phyloP scores from a whole-genome alignment of 2,797 vertebrate genomes.

The Cryptoblepharus egeriae region DNA sequence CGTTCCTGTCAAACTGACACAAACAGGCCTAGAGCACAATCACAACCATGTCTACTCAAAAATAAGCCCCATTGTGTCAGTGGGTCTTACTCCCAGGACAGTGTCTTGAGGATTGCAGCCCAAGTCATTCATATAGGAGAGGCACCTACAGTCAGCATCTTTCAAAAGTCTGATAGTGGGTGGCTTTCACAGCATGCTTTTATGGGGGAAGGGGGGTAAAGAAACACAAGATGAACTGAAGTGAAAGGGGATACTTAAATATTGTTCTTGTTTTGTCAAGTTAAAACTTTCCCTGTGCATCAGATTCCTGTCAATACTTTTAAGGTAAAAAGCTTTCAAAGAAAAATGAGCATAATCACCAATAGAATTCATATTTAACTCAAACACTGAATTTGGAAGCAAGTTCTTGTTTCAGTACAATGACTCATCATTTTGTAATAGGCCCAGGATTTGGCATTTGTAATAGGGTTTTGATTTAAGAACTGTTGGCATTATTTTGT shows the following conservation, averaged over 20 bases:
- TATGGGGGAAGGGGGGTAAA: too few relatives aligned
- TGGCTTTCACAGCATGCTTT: neutral
- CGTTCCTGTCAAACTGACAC: too few relatives aligned
- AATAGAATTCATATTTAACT: conserved; percentile 40
- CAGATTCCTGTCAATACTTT: neutral
- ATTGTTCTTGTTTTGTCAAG: neutral
- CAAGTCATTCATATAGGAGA: neutral
- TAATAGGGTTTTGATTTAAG: conserved; percentile 60
- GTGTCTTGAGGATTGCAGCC: neutral
- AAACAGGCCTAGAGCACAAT: too few relatives aligned
- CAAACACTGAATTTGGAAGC: conserved; percentile 19
- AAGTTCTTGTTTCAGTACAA: conserved; percentile 50
- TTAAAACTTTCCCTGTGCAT: neutral
- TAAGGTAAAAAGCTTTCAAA: neutral
- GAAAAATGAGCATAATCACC: conserved; percentile 40
- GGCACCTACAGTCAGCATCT: neutral
- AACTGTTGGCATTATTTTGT: conserved; percentile 55
- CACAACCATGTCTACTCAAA: too few relatives aligned
- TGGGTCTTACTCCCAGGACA: too few relatives aligned
- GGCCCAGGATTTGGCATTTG: conserved; percentile 55
- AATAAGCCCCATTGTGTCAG: too few relatives aligned
- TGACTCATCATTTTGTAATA: conserved; percentile 51
- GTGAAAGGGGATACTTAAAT: neutral
- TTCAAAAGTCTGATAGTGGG: neutral
- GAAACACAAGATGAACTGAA: neutral